These are phyloP conservation scores for Platichthys flesus DNA, from an alignment of 2,113 vertebrate species.

Conservation along the genomic window DNA sequence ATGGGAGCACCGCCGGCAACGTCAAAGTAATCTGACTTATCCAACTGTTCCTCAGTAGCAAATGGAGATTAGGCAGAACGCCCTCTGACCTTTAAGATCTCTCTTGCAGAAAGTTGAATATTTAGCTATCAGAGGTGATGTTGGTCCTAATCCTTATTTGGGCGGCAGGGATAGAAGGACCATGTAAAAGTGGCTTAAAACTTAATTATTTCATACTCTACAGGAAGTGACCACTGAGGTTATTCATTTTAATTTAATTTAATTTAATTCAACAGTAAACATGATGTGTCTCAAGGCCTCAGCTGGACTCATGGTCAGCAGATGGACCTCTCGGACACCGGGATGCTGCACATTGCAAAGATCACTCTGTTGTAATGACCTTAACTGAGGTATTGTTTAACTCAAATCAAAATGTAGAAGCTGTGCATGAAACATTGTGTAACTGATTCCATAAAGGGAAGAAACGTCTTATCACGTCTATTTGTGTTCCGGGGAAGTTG, in stretches of 20 bases:
- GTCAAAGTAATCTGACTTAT: slow-evolving; percentile 45
- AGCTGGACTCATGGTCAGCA: background rate
- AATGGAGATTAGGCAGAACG: slow-evolving; percentile 38
- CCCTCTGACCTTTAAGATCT: slow-evolving; percentile 17
- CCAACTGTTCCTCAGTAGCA: slow-evolving; percentile 33
- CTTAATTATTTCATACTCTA: background rate
- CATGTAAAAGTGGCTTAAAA: background rate
- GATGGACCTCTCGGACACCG: background rate
- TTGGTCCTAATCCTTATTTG: background rate
- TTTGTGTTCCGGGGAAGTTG: background rate
- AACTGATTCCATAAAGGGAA: too few relatives aligned
- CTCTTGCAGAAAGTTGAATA: background rate
- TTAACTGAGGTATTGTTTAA: background rate
- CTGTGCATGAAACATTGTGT: background rate
- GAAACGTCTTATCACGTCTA: background rate
- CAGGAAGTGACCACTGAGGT: background rate
- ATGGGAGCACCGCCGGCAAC: background rate
- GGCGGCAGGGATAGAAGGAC: background rate
- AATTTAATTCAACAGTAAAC: background rate
- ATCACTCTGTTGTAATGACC: slow-evolving; percentile 2
- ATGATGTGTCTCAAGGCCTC: too few relatives aligned
- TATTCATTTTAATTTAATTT: too few relatives aligned
- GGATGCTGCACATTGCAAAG: slow-evolving; percentile 31
- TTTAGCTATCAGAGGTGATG: background rate
- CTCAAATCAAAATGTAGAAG: background rate